Evolutionary conservation across 2,797 vertebrate species (phyloP).

Genomic region (Simalia tracyae): DNA sequence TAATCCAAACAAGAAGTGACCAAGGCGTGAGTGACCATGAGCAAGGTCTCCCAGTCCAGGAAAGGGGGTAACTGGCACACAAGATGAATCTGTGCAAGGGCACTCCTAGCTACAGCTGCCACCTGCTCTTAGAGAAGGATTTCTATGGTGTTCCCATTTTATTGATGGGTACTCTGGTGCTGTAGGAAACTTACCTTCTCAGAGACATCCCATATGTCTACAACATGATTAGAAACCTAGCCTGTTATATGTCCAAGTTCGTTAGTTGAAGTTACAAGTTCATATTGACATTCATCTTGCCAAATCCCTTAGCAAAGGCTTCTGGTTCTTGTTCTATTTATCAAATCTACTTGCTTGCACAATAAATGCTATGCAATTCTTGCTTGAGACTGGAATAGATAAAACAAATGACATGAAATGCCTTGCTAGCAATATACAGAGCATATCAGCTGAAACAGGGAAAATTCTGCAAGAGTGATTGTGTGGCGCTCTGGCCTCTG

Average conservation of each 20-base stretch:
- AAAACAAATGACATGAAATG: slow-evolving; percentile 27
- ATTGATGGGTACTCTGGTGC: not conserved
- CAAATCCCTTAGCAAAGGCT: slow-evolving; percentile 8
- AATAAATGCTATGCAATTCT: slow-evolving; percentile 29
- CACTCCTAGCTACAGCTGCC: not conserved
- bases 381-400: slow-evolving; percentile 16
- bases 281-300: not conserved
- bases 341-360: not conserved
- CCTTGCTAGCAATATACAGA: slow-evolving; percentile 23
- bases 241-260: not conserved
- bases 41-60: too few species aligned
- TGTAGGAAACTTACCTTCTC: not conserved
- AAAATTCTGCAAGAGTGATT: slow-evolving; percentile 52
- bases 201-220: not conserved
- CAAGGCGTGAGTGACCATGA: too few species aligned
- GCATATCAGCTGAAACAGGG: slow-evolving; percentile 34
- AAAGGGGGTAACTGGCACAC: too few species aligned
- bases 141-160: not conserved
- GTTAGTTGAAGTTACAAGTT: not conserved
- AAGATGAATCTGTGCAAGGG: not conserved
- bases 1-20: not conserved
- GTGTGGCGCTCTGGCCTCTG: slow-evolving; percentile 33
- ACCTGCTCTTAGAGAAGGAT: not conserved
- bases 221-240: not conserved
- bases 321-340: slow-evolving; percentile 13